A percentile compares a stretch with the other conserved stretches of the same genome.
phyloP scores from a whole-genome alignment of 2,888 invertebrate species.

The Tanytarsus gracilentus region DNA sequence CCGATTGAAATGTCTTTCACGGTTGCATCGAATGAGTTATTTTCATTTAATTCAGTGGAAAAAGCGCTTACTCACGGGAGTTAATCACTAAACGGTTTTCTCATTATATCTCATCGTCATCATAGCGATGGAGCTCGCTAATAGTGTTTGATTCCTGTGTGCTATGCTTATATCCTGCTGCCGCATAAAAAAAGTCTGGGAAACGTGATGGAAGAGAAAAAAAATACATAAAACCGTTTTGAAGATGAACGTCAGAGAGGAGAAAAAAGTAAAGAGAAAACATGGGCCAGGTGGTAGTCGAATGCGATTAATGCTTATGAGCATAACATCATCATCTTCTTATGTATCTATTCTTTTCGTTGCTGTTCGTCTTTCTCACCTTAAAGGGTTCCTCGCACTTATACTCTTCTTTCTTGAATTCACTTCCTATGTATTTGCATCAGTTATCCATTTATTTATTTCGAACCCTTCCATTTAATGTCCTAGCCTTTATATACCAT shows the following conservation, averaged over 20 bases:
- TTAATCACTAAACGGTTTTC: slow-evolving; percentile 27
- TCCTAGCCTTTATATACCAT: too few relatives aligned
- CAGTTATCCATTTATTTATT: not conserved
- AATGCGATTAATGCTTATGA: slow-evolving; percentile 28
- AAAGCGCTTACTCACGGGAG: slow-evolving; percentile 18
- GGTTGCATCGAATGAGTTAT: not conserved
- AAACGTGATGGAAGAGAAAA: slow-evolving; percentile 14
- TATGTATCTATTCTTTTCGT: slow-evolving; percentile 3
- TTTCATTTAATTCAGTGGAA: slow-evolving; percentile 21
- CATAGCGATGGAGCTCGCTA: slow-evolving; percentile 16
- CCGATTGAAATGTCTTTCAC: not conserved
- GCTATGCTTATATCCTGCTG: not conserved
- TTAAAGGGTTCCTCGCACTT: slow-evolving; percentile 25
- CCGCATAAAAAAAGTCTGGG: not conserved
- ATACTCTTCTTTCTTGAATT: not conserved
- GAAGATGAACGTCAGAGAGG: slow-evolving; percentile 4
- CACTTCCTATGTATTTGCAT: slow-evolving; percentile 26
- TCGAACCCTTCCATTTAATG: too few relatives aligned
- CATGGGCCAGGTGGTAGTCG: slow-evolving; percentile 27
- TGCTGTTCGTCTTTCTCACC: slow-evolving; percentile 6
- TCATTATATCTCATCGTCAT: not conserved
- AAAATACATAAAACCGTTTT: slow-evolving; percentile 1
- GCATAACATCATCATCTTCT: slow-evolving; percentile 4
- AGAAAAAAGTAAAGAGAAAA: slow-evolving; percentile 5
- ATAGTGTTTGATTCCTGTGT: slow-evolving; percentile 2